These are phyloP conservation scores for Scomber japonicus DNA, from an alignment of 2,113 vertebrate species.

Conservation along the genomic window DNA sequence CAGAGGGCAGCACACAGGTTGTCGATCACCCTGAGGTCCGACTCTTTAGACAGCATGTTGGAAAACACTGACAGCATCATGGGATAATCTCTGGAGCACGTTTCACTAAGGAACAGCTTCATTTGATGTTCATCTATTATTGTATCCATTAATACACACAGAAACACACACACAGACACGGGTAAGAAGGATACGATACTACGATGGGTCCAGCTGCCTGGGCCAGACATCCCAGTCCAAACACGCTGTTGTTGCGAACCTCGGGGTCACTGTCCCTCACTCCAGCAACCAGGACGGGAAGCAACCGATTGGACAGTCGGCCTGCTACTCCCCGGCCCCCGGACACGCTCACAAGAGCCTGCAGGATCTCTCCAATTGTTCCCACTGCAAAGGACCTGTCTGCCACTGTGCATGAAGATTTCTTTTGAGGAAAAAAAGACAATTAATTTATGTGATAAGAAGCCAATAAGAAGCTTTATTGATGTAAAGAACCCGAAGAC, in stretches of 20 bases:
- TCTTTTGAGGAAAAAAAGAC: conserved; percentile 76
- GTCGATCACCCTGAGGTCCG: conserved; percentile 86
- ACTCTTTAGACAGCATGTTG: conserved; percentile 86
- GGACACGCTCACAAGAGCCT: conserved; percentile 76
- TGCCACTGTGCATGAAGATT: conserved; percentile 86
- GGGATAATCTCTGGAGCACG: conserved; percentile 84
- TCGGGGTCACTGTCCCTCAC: conserved; percentile 86
- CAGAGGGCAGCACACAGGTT: conserved; percentile 92
- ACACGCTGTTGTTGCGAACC: conserved; percentile 92
- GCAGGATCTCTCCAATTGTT: conserved; percentile 87
- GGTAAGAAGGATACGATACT: conserved; percentile 82
- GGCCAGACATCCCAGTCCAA: conserved; percentile 89
- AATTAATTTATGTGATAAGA: not conserved
- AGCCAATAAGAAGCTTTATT: not conserved
- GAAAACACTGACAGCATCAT: conserved; percentile 88
- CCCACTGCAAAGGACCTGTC: conserved; percentile 92
- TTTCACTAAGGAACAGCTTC: conserved; percentile 63
- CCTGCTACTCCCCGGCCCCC: conserved; percentile 77
- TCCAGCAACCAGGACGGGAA: conserved; percentile 85
- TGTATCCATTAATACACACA: not conserved
- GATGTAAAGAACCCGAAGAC: not conserved
- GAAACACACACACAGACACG: not conserved
- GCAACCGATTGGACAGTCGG: conserved; percentile 86
- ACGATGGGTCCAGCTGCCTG: conserved; percentile 86
- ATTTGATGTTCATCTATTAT: not conserved